Conservation (phyloP, 2,113 vertebrate species). For the Bujurquina vittata region DNA sequence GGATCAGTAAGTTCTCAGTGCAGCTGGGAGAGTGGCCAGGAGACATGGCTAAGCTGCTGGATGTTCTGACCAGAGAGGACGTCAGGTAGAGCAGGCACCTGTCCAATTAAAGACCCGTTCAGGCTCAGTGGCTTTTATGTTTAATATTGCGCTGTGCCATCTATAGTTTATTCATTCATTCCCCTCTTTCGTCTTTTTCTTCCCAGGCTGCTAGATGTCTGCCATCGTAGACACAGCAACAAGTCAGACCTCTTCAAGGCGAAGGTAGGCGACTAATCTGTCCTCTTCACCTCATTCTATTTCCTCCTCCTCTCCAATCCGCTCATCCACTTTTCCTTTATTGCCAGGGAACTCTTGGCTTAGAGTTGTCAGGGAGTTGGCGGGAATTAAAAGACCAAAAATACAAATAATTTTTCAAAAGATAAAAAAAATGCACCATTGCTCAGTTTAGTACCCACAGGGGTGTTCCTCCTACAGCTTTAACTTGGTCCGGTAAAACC, state of each 20-base stretch:
- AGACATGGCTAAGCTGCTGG: conserved; percentile 88
- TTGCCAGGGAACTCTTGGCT: not conserved
- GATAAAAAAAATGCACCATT: not conserved
- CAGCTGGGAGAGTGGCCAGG: conserved; percentile 83
- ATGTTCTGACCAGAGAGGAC: conserved; percentile 87
- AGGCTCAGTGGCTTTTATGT: not conserved
- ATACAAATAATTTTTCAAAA: conserved; percentile 2
- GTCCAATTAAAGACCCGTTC: not conserved
- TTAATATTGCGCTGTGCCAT: not conserved
- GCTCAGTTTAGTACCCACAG: not conserved
- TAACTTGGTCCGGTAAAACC: not conserved
- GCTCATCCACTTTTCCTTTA: conserved; percentile 1
- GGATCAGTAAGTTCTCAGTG: conserved; percentile 86
- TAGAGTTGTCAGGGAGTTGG: not conserved
- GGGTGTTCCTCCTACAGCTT: not conserved
- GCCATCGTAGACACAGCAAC: conserved; percentile 82
- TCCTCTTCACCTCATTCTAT: conserved; percentile 2
- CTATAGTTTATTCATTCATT: not conserved
- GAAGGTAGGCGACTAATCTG: conserved; percentile 78
- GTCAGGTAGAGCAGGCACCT: conserved; percentile 77
- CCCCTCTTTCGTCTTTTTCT: conserved; percentile 14
- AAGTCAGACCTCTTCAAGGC: conserved; percentile 84
- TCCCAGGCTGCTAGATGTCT: conserved; percentile 86
- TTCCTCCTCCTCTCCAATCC: conserved; percentile 20
- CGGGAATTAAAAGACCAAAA: conserved; percentile 2